These are phyloP conservation scores for Flabesymbios commensalis DNA, from an alignment of 2,888 invertebrate species.

Conservation along the genomic window DNA sequence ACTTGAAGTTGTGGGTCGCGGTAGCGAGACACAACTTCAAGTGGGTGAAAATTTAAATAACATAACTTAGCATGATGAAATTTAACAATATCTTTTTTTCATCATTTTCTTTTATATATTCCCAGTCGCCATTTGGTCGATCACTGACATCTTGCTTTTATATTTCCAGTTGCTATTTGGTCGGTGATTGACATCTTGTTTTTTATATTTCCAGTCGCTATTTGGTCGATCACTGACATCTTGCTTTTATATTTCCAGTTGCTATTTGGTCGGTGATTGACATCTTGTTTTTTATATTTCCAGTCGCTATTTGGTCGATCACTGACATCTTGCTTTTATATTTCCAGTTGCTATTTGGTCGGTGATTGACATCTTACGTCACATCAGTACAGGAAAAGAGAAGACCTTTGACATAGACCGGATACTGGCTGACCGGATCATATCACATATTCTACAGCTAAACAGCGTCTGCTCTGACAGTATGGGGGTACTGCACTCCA, in stretches of 20 bases:
- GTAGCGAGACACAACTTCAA: too few species aligned
- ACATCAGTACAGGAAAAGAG: conserved; percentile 24
- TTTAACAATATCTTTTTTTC: too few species aligned
- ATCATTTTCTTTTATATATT: too few species aligned
- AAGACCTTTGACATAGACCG: conserved; percentile 35
- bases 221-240: neutral
- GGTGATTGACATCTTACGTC: conserved; percentile 40
- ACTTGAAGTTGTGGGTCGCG: too few species aligned
- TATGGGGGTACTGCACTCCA: conserved; percentile 43
- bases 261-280: conserved; percentile 44
- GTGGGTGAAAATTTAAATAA: too few species aligned
- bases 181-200: too few species aligned
- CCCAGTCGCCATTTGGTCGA: too few species aligned
- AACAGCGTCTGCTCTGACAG: conserved; percentile 50
- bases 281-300: neutral
- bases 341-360: conserved; percentile 46
- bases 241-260: conserved; percentile 33
- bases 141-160: too few species aligned
- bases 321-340: neutral
- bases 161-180: too few species aligned
- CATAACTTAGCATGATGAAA: too few species aligned
- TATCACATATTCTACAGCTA: conserved; percentile 41
- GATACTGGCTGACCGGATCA: conserved; percentile 40
- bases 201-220: too few species aligned
- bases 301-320: neutral